Evolutionary conservation across 1,140 invertebrate genomes (phyloP).

Genomic region (Mesaphorura yosii): DNA sequence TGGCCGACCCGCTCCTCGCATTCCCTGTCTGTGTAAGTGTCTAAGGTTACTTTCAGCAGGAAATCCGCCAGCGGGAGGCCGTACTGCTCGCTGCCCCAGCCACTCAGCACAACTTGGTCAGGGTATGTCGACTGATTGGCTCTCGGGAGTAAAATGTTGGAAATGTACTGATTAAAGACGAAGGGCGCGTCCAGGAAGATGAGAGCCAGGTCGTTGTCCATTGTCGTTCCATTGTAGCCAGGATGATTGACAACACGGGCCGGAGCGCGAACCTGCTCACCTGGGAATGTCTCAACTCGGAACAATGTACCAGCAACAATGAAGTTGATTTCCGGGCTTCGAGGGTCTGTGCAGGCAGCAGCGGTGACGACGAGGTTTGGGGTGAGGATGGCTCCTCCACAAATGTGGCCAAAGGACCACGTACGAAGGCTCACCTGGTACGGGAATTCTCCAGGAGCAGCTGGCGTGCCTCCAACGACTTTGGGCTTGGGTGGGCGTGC

Average conservation of each 20-base stretch:
- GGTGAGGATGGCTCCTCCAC: slow-evolving; percentile 52
- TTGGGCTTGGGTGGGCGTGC: too few relatives aligned
- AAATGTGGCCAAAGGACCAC: slow-evolving; percentile 39
- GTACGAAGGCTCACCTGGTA: slow-evolving; percentile 46
- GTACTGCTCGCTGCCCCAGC: slow-evolving; percentile 13
- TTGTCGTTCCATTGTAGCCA: neutral
- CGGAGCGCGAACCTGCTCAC: slow-evolving; percentile 4
- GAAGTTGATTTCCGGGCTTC: slow-evolving; percentile 29
- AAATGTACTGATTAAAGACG: slow-evolving; percentile 16
- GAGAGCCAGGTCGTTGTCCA: slow-evolving; percentile 14
- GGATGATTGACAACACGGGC: slow-evolving; percentile 2
- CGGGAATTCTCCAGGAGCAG: slow-evolving; percentile 45
- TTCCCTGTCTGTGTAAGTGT: slow-evolving; percentile 12
- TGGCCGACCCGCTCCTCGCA: neutral
- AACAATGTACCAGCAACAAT: slow-evolving; percentile 32
- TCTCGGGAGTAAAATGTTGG: slow-evolving; percentile 3
- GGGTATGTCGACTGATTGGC: slow-evolving; percentile 8
- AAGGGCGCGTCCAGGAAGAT: slow-evolving; percentile 11
- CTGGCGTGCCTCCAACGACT: slow-evolving; percentile 50
- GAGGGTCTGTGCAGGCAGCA: slow-evolving; percentile 47
- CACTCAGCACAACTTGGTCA: slow-evolving; percentile 8
- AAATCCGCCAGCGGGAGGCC: slow-evolving; percentile 14
- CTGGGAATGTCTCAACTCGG: neutral
- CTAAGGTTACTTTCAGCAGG: slow-evolving; percentile 9
- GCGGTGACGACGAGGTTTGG: slow-evolving; percentile 48